Evolutionary conservation across 2,888 invertebrate genomes (phyloP).

Genomic region (Chaitophorus viminalis): DNA sequence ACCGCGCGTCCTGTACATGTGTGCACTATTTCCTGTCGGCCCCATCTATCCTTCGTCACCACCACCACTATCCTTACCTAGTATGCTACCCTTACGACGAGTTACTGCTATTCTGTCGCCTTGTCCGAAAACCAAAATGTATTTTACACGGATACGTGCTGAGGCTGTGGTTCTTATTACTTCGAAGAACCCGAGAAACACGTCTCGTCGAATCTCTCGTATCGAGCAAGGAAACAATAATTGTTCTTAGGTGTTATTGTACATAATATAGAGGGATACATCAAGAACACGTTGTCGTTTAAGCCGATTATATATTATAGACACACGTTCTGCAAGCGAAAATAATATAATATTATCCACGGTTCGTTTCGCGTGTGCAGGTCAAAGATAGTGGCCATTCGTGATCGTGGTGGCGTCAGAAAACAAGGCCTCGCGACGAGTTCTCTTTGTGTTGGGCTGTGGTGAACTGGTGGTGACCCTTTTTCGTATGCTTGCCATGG

Average conservation of each 20-base stretch:
- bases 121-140: neutral
- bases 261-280: neutral
- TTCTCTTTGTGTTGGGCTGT: neutral
- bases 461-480: neutral
- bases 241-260: no score
- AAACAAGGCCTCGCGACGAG: conserved; percentile 10
- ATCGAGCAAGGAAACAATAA: no score
- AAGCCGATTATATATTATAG: neutral
- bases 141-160: neutral
- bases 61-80: neutral
- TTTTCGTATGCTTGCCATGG: neutral
- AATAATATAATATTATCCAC: conserved; percentile 11
- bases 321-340: neutral
- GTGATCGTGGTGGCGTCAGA: neutral
- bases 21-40: conserved; percentile 11
- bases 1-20: neutral
- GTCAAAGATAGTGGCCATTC: conserved; percentile 29
- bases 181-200: neutral
- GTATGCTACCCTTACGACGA: neutral
- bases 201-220: no score
- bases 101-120: neutral
- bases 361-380: conserved; percentile 12
- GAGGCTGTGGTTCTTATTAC: neutral
- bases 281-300: neutral
- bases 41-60: neutral